Percentiles rank a stretch among this genome's conserved stretches.
These are phyloP conservation scores for Clivina fossor DNA, from an alignment of 2,888 invertebrate species.

Conservation along the genomic window DNA sequence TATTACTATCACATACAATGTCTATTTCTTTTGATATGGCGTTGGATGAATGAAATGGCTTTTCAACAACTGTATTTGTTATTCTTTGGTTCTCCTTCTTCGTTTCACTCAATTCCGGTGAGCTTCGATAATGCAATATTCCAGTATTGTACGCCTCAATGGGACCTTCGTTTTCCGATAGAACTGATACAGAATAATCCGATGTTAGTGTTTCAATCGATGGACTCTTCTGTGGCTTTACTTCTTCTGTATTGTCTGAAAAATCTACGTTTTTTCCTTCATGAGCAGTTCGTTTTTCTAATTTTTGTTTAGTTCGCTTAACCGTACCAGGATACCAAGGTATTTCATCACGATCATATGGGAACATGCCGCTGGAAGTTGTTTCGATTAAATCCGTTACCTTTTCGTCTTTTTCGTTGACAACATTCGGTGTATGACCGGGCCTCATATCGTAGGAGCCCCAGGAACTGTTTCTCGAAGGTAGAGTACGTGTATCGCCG, in stretches of 20 bases:
- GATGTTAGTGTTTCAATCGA: conserved; percentile 48
- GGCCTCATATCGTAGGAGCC: conserved; percentile 69
- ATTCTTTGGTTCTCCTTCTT: conserved; percentile 27
- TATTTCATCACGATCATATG: conserved; percentile 62
- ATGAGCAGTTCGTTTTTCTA: conserved; percentile 58
- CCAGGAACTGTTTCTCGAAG: conserved; percentile 71
- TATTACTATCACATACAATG: conserved; percentile 49
- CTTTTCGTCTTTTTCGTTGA: conserved; percentile 49
- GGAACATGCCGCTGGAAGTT: conserved; percentile 56
- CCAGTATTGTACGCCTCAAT: conserved; percentile 46
- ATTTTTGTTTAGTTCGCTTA: conserved; percentile 67
- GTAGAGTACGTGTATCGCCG: conserved; percentile 66
- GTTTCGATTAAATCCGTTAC: conserved; percentile 41
- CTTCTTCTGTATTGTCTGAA: conserved; percentile 15
- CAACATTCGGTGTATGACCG: conserved; percentile 45
- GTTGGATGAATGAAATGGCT: conserved; percentile 52
- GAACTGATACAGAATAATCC: conserved; percentile 40
- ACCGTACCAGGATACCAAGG: conserved; percentile 72
- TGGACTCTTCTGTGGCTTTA: conserved; percentile 46
- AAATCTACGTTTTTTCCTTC: conserved; percentile 32
- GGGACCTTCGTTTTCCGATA: conserved; percentile 37
- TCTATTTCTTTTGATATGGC: conserved; percentile 63
- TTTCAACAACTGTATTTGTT: conserved; percentile 34
- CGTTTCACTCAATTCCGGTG: conserved; percentile 42
- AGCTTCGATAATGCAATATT: conserved; percentile 47